These are phyloP conservation scores for Falco concolor DNA, from an alignment of 2,797 vertebrate genomes.

Conservation along the genomic window DNA sequence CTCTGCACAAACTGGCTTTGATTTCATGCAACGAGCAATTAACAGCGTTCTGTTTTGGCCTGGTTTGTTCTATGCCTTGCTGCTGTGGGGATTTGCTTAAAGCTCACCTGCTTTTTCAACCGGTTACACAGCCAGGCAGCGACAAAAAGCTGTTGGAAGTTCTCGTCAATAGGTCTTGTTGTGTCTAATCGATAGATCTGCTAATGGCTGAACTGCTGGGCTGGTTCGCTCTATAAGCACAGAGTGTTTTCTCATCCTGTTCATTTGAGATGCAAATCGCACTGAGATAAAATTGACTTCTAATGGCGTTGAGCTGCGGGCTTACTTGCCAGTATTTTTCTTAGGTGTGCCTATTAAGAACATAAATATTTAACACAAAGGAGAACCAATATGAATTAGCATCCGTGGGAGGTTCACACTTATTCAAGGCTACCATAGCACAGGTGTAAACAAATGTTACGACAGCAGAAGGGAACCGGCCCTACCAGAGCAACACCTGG, in stretches of 20 bases:
- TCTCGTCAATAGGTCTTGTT: neutral
- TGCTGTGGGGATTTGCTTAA: neutral
- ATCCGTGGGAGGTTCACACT: constrained; percentile 2
- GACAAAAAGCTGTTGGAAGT: neutral
- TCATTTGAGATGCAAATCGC: neutral
- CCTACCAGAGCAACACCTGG: neutral
- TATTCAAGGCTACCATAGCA: neutral
- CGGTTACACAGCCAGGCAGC: fast-evolving
- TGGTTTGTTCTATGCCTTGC: neutral
- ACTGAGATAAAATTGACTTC: neutral
- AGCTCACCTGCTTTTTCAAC: neutral
- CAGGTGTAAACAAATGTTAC: neutral
- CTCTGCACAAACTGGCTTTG: neutral
- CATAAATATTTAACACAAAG: constrained; percentile 26
- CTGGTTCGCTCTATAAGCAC: neutral
- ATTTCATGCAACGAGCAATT: neutral
- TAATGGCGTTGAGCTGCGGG: neutral
- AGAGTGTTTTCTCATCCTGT: neutral
- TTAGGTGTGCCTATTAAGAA: constrained; percentile 30
- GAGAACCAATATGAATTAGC: constrained; percentile 37
- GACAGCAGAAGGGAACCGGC: neutral
- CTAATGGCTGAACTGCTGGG: neutral
- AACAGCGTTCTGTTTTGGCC: neutral
- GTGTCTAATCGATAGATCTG: neutral
- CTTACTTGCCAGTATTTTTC: constrained; percentile 23